Evolutionary conservation across 2,888 invertebrate genomes (phyloP).

Genomic region (Strigamia maritima): DNA sequence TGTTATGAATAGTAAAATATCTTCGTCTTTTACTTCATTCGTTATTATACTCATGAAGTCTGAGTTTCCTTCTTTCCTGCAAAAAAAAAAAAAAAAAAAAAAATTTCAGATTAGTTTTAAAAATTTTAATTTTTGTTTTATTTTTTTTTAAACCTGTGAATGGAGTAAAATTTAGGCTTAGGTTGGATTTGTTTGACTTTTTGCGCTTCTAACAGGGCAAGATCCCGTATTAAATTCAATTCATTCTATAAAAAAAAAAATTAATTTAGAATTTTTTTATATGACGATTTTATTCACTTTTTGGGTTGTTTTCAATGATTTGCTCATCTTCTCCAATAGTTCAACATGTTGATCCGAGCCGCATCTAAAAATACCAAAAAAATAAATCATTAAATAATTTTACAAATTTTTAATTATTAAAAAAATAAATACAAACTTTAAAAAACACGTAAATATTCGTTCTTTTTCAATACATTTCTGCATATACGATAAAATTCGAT

Average conservation of each 20-base stretch:
- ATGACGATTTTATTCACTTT: too few species aligned
- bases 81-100: constrained; percentile 42
- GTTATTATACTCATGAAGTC: constrained; percentile 79
- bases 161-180: constrained; percentile 42
- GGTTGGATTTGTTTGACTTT: constrained; percentile 56
- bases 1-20: constrained; percentile 65
- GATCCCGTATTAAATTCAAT: constrained; percentile 64
- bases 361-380: constrained; percentile 58
- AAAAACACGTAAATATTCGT: not conserved
- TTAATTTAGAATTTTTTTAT: too few species aligned
- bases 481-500: not conserved
- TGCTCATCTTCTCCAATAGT: constrained; percentile 70
- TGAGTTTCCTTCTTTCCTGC: constrained; percentile 69
- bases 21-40: constrained; percentile 60
- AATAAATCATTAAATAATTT: constrained; percentile 2
- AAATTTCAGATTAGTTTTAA: not conserved
- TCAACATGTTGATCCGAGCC: constrained; percentile 66
- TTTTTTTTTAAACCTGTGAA: constrained; percentile 49
- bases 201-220: constrained; percentile 66
- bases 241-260: constrained; percentile 57
- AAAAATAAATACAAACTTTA: not conserved
- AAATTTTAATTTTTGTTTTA: not conserved
- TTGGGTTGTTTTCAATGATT: constrained; percentile 62
- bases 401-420: too few species aligned
- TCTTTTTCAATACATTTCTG: not conserved